A percentile compares a stretch with the other conserved stretches of the same genome.
Evolutionary conservation across 2,888 invertebrate genomes (phyloP).

Genomic region (Netelia fuscicornis): DNA sequence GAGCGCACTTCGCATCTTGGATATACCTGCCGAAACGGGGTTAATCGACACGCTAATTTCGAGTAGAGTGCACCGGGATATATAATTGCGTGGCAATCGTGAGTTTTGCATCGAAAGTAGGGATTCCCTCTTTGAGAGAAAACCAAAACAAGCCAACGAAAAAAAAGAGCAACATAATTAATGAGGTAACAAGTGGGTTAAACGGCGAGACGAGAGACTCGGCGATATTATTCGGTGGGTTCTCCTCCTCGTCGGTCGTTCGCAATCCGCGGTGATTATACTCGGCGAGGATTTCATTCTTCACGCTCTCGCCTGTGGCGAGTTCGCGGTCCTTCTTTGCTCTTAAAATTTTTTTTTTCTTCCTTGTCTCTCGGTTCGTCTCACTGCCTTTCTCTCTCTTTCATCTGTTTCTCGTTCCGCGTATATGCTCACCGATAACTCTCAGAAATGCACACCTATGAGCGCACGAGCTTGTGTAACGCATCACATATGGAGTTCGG

Average conservation of each 20-base stretch:
- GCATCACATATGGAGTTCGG: constrained; percentile 17
- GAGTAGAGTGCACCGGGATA: constrained; percentile 69
- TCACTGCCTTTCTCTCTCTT: constrained; percentile 7
- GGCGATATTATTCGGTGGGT: constrained; percentile 66
- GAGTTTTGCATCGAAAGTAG: constrained; percentile 62
- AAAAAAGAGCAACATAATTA: constrained; percentile 72
- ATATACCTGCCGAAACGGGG: constrained; percentile 68
- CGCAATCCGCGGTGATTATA: constrained; percentile 66
- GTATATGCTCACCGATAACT: constrained; percentile 59
- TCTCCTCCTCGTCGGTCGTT: constrained; percentile 53
- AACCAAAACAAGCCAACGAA: constrained; percentile 6
- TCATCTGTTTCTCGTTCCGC: constrained; percentile 27
- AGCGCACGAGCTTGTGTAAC: constrained; percentile 35
- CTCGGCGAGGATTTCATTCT: constrained; percentile 74
- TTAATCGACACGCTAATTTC: constrained; percentile 79
- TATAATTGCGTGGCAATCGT: constrained; percentile 73
- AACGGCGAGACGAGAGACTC: constrained; percentile 57
- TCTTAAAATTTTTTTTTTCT: constrained; percentile 7
- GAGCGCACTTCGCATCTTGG: background rate
- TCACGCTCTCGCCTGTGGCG: constrained; percentile 67
- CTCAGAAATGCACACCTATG: constrained; percentile 36
- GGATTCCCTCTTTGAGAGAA: constrained; percentile 19
- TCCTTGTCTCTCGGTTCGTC: background rate
- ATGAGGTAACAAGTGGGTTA: constrained; percentile 71
- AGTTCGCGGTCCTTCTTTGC: constrained; percentile 51